Conservation (phyloP, 2,797 vertebrate genomes). For the Kryptolebias ocellatus region DNA sequence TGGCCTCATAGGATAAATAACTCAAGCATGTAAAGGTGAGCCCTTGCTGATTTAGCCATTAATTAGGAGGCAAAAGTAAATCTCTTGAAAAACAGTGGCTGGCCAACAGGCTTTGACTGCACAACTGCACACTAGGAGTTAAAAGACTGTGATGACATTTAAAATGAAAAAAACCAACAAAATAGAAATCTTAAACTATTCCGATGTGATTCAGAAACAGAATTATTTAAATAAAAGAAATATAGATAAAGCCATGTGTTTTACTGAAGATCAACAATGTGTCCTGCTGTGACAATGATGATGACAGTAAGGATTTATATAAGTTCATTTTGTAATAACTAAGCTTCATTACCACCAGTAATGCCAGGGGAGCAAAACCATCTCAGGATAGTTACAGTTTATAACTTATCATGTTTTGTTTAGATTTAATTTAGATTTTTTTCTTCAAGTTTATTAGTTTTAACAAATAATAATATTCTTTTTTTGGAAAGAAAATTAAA, state of each 20-base stretch:
- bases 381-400: no score
- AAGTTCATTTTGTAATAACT: conserved; percentile 1
- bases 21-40: conserved; percentile 5
- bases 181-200: neutral
- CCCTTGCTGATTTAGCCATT: conserved; percentile 11
- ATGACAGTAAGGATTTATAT: no score
- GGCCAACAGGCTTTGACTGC: neutral
- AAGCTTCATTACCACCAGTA: neutral
- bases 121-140: neutral
- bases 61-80: conserved; percentile 14
- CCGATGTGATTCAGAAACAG: no score
- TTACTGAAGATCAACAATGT: no score
- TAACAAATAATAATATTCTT: no score
- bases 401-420: no score
- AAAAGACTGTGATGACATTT: neutral
- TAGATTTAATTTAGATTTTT: no score
- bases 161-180: conserved; percentile 2
- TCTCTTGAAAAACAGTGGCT: neutral
- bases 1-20: conserved; percentile 18
- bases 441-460: no score
- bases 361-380: neutral
- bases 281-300: neutral
- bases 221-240: no score
- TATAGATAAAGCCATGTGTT: no score
- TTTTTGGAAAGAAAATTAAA: no score